Percentiles rank a stretch among this genome's conserved stretches.
These are phyloP conservation scores for Drosophila watanabei DNA, from an alignment of 1,140 invertebrate genomes.

Conservation along the genomic window DNA sequence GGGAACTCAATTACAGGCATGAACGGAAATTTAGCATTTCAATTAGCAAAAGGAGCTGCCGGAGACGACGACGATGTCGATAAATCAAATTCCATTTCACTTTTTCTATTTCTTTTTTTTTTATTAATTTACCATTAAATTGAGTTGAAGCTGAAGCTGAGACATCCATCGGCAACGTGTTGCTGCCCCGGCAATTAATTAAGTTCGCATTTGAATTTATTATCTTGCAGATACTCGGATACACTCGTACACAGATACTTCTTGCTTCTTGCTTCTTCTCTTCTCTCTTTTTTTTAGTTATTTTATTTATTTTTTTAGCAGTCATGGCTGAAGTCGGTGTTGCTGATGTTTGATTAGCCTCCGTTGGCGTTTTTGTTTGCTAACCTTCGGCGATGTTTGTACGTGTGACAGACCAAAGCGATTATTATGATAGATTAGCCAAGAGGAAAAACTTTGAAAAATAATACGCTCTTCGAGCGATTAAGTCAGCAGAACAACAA, in stretches of 20 bases:
- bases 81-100: conserved; percentile 1
- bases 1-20: conserved; percentile 83
- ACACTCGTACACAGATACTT: conserved; percentile 8
- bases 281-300: not conserved
- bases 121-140: conserved; percentile 78
- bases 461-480: not conserved
- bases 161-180: conserved; percentile 6
- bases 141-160: conserved; percentile 32
- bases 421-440: conserved; percentile 38
- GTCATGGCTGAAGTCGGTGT: conserved; percentile 36
- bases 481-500: not conserved
- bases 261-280: not conserved
- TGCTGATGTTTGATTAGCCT: conserved; percentile 62
- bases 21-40: conserved; percentile 85
- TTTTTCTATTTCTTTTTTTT: conserved; percentile 10
- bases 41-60: conserved; percentile 65
- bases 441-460: conserved; percentile 25
- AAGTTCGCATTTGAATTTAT: conserved; percentile 61
- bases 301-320: not conserved
- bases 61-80: conserved; percentile 1
- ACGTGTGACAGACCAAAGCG: conserved; percentile 48
- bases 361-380: conserved; percentile 47
- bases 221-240: conserved; percentile 29
- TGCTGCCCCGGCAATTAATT: conserved; percentile 58
- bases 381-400: conserved; percentile 39